Evolutionary conservation across 2,888 invertebrate species (phyloP), one percentile per base, ranked within the genome.

Genomic region (Amiota mariae): DNA sequence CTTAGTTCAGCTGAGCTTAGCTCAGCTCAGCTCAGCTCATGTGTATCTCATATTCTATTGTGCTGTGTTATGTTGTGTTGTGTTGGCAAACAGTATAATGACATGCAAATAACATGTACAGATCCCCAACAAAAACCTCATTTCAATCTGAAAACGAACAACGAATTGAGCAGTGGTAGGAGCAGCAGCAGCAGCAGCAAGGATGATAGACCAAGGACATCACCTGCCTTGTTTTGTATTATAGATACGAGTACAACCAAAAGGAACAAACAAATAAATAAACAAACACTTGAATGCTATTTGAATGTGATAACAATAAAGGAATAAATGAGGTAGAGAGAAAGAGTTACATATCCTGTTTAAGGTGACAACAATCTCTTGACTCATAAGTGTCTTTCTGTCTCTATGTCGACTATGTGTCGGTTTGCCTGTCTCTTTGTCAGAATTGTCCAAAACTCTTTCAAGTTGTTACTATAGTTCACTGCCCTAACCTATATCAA

Each of bases 41-140:
- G 36, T 36, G 36, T 36, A 36, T 36, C 36, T 36, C 36, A 36
- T 36, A 36, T 36, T 36, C 36, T 36, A 36, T 54, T 54, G 54
- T 12, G 4, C 54, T 24, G 20, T 61, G 24, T 36, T 13, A 10
- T 49, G 1, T 36, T 36, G 36, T 36, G 36, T 36, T 36, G 36
- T 36, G 36, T 6, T 6, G 20, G 36, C 56, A 70, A 15, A 56
- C 75, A 76, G 72, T 46, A 81, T 84, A 83, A 84, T 83, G 84
- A 81, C 82, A 82, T 83, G 82, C 84, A 82, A 83, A 83, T 82
- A 83, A 82, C 73, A 77, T 82, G 82, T 76, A 73, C 80, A 73
- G 78, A 80, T 75, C 75, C 78, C 63, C 76, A 36, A 70, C 75
- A 76, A 81, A 84, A 80, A 13, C 81, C 84, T 79, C 82, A 81